Conservation (phyloP, 2,797 vertebrate genomes). For the Parauchenoglanis ngamensis region DNA sequence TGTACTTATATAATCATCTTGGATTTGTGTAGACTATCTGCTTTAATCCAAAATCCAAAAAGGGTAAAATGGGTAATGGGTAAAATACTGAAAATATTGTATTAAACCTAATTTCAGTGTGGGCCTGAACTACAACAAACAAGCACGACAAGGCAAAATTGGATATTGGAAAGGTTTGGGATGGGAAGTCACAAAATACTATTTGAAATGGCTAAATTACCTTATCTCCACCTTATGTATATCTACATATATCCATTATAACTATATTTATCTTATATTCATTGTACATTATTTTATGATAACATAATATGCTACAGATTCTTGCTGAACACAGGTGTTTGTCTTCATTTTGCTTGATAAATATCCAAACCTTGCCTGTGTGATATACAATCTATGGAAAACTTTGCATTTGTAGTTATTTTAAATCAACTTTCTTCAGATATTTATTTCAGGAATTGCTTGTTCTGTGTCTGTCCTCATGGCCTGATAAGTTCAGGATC, state of each 20-base stretch:
- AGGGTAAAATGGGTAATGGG: neutral
- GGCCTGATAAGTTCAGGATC: neutral
- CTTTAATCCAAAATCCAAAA: neutral
- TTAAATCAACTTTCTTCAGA: neutral
- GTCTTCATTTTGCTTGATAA: neutral
- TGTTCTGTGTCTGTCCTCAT: neutral
- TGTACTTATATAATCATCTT: neutral
- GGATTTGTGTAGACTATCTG: neutral
- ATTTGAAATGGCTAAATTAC: neutral
- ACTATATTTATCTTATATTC: too few relatives aligned
- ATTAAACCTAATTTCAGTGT: neutral
- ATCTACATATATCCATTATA: neutral
- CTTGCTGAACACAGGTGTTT: neutral
- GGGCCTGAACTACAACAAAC: neutral
- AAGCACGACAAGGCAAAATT: neutral
- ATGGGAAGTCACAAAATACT: neutral
- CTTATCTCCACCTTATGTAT: neutral
- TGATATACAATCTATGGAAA: neutral
- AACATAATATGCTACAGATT: too few relatives aligned
- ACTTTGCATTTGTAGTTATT: neutral
- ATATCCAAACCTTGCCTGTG: slow-evolving; percentile 4
- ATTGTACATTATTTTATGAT: too few relatives aligned
- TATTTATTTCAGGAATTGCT: neutral
- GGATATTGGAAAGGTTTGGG: neutral
- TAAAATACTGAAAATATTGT: neutral